Evolutionary conservation across 2,888 invertebrate species (phyloP).

Genomic region (Archips crataeganus): DNA sequence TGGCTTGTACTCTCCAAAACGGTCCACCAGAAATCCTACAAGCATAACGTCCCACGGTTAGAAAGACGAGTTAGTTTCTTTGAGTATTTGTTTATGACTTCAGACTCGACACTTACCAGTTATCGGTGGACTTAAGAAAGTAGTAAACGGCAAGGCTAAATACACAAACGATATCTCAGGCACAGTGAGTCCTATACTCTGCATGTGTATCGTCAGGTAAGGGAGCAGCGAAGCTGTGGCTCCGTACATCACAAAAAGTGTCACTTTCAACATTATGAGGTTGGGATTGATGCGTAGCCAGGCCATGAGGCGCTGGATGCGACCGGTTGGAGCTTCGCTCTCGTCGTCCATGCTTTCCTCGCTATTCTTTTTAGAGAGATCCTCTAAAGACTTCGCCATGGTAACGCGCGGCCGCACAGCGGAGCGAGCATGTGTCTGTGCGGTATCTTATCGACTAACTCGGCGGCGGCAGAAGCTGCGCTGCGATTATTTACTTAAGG

Average conservation of each 20-base stretch:
- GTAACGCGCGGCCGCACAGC: conserved; percentile 63
- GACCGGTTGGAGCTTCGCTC: conserved; percentile 68
- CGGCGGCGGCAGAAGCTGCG: conserved; percentile 59
- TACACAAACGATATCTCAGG: conserved; percentile 95
- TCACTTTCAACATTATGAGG: conserved; percentile 92
- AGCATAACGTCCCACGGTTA: conserved; percentile 43
- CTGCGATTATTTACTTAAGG: conserved; percentile 75
- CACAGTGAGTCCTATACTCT: conserved; percentile 93
- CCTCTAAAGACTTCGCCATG: conserved; percentile 73
- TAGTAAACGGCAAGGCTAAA: conserved; percentile 93
- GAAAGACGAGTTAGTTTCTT: not conserved
- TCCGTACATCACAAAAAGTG: conserved; percentile 93
- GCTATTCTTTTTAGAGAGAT: conserved; percentile 74
- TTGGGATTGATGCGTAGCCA: conserved; percentile 90
- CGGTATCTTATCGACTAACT: conserved; percentile 82
- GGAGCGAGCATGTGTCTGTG: conserved; percentile 61
- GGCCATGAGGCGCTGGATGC: conserved; percentile 76
- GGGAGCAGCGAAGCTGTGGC: conserved; percentile 94
- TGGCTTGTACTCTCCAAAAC: conserved; percentile 94
- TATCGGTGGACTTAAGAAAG: conserved; percentile 93
- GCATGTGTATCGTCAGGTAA: conserved; percentile 96
- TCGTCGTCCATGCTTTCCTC: conserved; percentile 81
- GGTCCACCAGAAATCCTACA: conserved; percentile 93
- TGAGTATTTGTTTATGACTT: not conserved
- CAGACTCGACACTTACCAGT: conserved; percentile 86